Evolutionary conservation across 2,888 invertebrate genomes (phyloP).

Genomic region (Drosophila greeni): DNA sequence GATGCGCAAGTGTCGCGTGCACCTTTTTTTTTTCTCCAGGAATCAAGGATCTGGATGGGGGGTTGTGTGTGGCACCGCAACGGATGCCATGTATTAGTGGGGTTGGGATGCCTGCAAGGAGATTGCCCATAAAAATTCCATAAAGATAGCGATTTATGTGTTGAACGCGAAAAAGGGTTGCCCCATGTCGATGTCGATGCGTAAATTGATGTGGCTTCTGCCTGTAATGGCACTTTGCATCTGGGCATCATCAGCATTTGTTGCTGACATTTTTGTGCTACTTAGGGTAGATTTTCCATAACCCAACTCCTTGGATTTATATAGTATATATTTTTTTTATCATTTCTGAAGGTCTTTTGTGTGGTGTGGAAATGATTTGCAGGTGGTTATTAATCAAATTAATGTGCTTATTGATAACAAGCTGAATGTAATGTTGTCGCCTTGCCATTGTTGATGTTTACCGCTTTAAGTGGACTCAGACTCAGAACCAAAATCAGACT

Average conservation of each 20-base stretch:
- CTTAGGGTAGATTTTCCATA: constrained; percentile 50
- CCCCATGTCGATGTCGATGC: constrained; percentile 64
- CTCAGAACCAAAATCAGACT: too few species aligned
- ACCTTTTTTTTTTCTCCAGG: constrained; percentile 58
- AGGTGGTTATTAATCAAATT: constrained; percentile 77
- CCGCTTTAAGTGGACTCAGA: constrained; percentile 31
- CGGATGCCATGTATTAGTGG: constrained; percentile 75
- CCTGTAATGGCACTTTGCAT: constrained; percentile 69
- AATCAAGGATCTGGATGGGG: constrained; percentile 30
- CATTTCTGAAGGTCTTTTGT: constrained; percentile 56
- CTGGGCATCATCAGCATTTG: constrained; percentile 70
- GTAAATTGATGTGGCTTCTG: constrained; percentile 68
- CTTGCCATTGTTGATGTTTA: constrained; percentile 35
- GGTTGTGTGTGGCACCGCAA: constrained; percentile 13
- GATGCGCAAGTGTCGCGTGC: constrained; percentile 69
- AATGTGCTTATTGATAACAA: constrained; percentile 74
- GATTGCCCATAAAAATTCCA: constrained; percentile 77
- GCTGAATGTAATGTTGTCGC: constrained; percentile 46
- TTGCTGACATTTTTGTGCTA: constrained; percentile 70
- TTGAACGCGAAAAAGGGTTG: constrained; percentile 68
- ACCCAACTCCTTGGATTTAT: constrained; percentile 8
- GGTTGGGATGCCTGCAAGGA: constrained; percentile 69
- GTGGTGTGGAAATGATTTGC: constrained; percentile 76
- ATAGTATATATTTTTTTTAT: constrained; percentile 47
- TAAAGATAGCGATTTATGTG: constrained; percentile 76